phyloP scores from a whole-genome alignment of 1,140 invertebrate genomes.

The Teleopsis dalmanni region DNA sequence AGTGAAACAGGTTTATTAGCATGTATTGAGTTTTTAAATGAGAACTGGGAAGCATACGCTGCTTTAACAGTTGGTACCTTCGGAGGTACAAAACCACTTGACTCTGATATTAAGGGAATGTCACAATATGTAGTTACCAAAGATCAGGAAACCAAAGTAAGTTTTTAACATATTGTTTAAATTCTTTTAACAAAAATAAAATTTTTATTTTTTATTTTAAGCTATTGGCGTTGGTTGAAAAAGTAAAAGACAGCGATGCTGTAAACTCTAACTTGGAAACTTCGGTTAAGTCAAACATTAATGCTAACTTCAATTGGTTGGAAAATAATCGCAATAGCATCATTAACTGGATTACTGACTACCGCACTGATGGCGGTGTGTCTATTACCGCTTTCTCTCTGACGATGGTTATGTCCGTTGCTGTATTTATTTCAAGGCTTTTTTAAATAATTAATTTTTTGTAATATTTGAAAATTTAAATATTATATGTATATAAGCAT shows the following conservation, averaged over 20 bases:
- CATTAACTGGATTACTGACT: constrained; percentile 18
- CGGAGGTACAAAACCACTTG: constrained; percentile 27
- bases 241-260: constrained; percentile 16
- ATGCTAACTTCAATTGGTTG: constrained; percentile 28
- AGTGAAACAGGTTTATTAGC: constrained; percentile 25
- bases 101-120: constrained; percentile 25
- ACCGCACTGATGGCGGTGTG: constrained; percentile 17
- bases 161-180: neutral
- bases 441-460: too few relatives aligned
- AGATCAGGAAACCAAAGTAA: constrained; percentile 19
- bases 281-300: constrained; percentile 19
- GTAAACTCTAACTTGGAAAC: constrained; percentile 20
- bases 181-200: neutral
- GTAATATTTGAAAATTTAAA: too few relatives aligned
- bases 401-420: constrained; percentile 16
- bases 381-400: constrained; percentile 19
- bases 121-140: constrained; percentile 25
- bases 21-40: constrained; percentile 26
- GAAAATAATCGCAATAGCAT: constrained; percentile 23
- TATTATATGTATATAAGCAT: too few relatives aligned
- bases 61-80: constrained; percentile 26
- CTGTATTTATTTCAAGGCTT: constrained; percentile 21
- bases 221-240: constrained; percentile 22
- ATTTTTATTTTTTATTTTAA: neutral
- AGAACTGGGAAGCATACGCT: constrained; percentile 24